Conservation (phyloP, 35 echinoderm and acorn worm genomes). For the Acanthaster planci region DNA sequence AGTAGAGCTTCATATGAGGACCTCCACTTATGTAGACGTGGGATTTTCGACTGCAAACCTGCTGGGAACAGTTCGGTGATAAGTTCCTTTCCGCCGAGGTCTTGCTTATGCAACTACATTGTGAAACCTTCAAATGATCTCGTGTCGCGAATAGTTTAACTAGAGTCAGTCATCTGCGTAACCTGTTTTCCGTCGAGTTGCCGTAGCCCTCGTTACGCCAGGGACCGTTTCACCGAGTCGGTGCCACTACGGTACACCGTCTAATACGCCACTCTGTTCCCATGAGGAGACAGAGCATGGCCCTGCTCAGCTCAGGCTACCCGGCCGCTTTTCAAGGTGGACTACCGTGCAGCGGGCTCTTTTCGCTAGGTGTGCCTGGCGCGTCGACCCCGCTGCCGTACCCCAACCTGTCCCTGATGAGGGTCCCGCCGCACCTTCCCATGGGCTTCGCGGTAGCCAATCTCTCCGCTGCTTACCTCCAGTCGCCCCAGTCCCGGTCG, state of each 20-base stretch:
- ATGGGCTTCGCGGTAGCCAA: background rate
- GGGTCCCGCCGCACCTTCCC: constrained; percentile 3
- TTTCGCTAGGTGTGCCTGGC: background rate
- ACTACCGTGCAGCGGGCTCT: constrained; percentile 1
- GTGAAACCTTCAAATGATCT: too few species aligned
- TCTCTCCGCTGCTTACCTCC: constrained; percentile 17
- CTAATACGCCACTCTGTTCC: constrained; percentile 7
- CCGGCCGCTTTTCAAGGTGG: constrained; percentile 14
- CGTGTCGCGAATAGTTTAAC: too few species aligned
- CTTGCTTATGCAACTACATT: too few species aligned
- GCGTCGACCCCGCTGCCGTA: background rate
- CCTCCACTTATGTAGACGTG: background rate
- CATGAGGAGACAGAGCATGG: constrained; percentile 27
- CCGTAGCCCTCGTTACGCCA: background rate
- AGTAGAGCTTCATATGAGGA: background rate
- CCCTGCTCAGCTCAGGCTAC: constrained; percentile 14
- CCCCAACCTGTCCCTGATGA: constrained; percentile 18
- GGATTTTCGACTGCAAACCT: background rate
- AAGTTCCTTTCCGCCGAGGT: too few species aligned
- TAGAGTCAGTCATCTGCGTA: too few species aligned
- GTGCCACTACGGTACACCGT: background rate
- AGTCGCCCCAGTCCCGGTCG: background rate
- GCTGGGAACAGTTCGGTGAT: too few species aligned
- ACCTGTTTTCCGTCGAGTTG: too few species aligned
- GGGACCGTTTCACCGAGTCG: constrained; percentile 3